These are phyloP conservation scores for Mustela nigripes DNA, from an alignment of 2,113 vertebrate species.

Conservation along the genomic window DNA sequence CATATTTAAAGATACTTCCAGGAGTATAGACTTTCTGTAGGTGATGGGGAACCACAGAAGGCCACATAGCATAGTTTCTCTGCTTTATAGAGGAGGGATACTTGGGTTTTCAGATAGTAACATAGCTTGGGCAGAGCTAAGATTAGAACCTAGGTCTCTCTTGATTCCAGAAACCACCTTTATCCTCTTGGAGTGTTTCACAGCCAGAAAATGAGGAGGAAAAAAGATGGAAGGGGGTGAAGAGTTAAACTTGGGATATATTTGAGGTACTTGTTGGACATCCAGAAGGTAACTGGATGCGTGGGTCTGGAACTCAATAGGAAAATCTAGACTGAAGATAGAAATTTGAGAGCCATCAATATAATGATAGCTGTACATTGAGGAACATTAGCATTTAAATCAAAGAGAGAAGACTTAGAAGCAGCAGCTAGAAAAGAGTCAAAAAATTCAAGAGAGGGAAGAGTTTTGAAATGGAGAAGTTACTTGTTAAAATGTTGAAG, in stretches of 20 bases:
- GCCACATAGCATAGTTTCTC: background rate
- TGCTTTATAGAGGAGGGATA: background rate
- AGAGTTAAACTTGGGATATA: background rate
- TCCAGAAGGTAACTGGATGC: background rate
- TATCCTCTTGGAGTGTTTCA: background rate
- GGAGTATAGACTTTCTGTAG: background rate
- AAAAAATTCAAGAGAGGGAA: background rate
- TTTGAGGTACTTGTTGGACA: background rate
- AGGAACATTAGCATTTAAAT: background rate
- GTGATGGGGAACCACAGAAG: background rate
- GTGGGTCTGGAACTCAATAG: background rate
- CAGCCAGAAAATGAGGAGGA: background rate
- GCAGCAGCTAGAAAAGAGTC: background rate
- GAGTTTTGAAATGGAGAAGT: slow-evolving; percentile 13
- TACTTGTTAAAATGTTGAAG: background rate
- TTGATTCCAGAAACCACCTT: background rate
- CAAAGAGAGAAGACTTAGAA: background rate
- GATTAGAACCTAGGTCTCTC: background rate
- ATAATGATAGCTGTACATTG: background rate
- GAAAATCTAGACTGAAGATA: background rate
- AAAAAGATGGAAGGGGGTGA: background rate
- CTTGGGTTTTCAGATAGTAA: background rate
- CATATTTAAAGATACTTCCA: background rate
- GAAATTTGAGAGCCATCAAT: background rate
- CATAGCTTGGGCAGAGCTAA: background rate